Percentiles rank a stretch among this genome's conserved stretches.
These are phyloP conservation scores for Aramus guarauna DNA, from an alignment of 2,113 vertebrate genomes.

Conservation along the genomic window DNA sequence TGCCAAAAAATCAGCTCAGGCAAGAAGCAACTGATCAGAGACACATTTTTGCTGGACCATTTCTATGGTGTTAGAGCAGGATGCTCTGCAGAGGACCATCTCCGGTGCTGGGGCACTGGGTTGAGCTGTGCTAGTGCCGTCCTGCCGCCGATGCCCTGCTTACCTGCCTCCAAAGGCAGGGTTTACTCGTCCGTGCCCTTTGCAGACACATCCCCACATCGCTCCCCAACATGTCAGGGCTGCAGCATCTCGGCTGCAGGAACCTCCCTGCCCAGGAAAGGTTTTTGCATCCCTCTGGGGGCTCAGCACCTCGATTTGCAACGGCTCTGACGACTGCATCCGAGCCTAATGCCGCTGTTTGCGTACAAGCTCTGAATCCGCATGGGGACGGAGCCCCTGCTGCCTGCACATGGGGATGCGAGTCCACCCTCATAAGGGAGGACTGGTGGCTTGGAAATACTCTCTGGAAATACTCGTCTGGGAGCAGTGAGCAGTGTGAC, in stretches of 20 bases:
- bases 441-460: not conserved
- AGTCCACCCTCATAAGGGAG: not conserved
- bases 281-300: not conserved
- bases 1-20: not conserved
- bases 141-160: not conserved
- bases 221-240: not conserved
- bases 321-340: rapidly evolving
- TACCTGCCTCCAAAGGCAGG: not conserved
- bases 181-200: not conserved
- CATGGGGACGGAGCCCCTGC: not conserved
- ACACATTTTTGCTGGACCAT: not conserved
- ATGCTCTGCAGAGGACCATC: not conserved
- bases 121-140: not conserved
- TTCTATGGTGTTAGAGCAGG: not conserved
- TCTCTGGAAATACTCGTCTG: not conserved
- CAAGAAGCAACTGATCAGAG: not conserved
- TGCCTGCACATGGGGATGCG: rapidly evolving
- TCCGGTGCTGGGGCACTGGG: not conserved
- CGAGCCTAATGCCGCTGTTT: not conserved
- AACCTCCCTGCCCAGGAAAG: not conserved
- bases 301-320: not conserved
- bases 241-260: not conserved
- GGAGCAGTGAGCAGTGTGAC: not conserved
- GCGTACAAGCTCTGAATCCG: not conserved
- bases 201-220: not conserved